Evolutionary conservation across 2,113 vertebrate genomes (phyloP).

Genomic region (Aspiorhynchus laticeps): DNA sequence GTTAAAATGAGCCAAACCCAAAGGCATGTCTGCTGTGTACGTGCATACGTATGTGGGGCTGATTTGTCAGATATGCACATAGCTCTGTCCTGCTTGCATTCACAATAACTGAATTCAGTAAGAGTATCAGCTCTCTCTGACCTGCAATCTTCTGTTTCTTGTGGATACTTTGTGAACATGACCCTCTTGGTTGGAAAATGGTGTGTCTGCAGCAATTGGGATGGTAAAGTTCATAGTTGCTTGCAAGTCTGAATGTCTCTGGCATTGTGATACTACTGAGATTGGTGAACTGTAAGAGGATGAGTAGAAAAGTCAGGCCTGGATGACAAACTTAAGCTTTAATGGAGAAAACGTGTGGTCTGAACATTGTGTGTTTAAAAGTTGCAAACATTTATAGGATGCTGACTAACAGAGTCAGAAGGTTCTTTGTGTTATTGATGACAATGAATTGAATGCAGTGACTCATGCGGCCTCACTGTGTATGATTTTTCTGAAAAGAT

Average conservation of each 20-base stretch:
- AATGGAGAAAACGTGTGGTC: background rate
- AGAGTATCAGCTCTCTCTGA: background rate
- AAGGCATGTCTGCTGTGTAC: conserved; percentile 53
- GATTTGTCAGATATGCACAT: background rate
- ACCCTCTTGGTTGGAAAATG: background rate
- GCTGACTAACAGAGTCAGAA: conserved; percentile 8
- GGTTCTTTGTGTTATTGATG: conserved; percentile 20
- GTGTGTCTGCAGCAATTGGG: background rate
- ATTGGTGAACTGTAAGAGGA: background rate
- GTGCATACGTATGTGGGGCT: background rate
- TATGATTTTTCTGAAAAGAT: conserved; percentile 2
- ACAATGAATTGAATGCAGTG: conserved; percentile 23
- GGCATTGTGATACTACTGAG: background rate
- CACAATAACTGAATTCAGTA: background rate
- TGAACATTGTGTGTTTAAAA: background rate
- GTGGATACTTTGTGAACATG: background rate
- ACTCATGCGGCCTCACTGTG: background rate
- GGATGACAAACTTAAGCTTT: background rate
- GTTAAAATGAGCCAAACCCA: conserved; percentile 61
- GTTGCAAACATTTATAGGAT: background rate
- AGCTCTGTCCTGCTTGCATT: background rate
- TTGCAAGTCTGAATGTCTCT: conserved; percentile 7
- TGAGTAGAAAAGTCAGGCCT: conserved; percentile 18
- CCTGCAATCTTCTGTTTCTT: background rate
- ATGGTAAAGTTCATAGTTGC: conserved; percentile 3